Conservation (phyloP, 2,888 invertebrate genomes). For the Lithophane semibrunnea region DNA sequence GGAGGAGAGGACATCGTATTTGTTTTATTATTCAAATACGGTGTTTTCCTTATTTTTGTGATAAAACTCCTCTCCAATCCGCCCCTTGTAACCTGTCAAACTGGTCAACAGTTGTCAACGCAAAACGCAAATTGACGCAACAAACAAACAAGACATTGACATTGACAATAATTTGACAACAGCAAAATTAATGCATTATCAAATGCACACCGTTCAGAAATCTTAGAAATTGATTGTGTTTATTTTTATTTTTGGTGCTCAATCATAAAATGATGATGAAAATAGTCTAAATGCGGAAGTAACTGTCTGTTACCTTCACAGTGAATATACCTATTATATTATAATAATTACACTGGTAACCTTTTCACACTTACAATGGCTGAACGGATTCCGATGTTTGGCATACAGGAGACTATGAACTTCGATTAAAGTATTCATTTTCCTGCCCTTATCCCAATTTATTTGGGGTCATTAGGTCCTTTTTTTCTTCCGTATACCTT, state of each 20-base stretch:
- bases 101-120: conserved; percentile 14
- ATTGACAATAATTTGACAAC: conserved; percentile 14
- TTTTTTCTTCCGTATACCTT: no score
- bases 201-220: conserved; percentile 15
- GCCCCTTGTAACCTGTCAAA: conserved; percentile 42
- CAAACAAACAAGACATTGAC: no score
- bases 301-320: no score
- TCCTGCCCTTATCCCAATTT: no score
- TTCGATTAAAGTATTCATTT: not conserved
- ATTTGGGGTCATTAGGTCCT: no score
- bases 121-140: not conserved
- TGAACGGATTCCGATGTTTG: not conserved
- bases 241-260: not conserved
- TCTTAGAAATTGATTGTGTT: not conserved
- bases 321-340: no score
- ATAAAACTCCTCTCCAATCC: conserved; percentile 35
- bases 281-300: no score
- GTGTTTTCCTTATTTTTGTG: conserved; percentile 54
- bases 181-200: not conserved
- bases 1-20: conserved; percentile 91
- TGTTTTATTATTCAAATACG: conserved; percentile 16
- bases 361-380: not conserved
- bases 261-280: no score
- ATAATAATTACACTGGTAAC: no score
- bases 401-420: not conserved